These are phyloP conservation scores for Elaphurus davidianus DNA, from an alignment of 2,113 vertebrate genomes.

Conservation along the genomic window DNA sequence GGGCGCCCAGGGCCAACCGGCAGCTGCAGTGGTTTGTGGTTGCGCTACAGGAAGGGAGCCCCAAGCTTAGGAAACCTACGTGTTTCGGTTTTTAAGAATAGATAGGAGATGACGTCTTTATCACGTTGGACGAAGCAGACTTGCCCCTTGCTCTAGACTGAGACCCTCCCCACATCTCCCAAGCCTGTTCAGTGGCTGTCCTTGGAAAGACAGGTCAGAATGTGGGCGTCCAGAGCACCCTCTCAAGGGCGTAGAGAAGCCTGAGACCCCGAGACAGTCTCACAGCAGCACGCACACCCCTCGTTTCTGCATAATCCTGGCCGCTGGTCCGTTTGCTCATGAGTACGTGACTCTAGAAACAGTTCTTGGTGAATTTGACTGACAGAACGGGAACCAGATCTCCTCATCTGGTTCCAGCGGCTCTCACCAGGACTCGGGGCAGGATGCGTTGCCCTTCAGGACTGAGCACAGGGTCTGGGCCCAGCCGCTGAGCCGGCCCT, in stretches of 20 bases:
- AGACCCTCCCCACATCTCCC: background rate
- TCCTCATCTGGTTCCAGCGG: background rate
- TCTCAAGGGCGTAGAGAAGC: background rate
- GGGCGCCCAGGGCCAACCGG: accelerated
- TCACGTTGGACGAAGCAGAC: background rate
- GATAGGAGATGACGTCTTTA: background rate
- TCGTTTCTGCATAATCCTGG: background rate
- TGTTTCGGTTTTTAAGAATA: background rate
- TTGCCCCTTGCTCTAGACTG: background rate
- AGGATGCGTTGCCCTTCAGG: background rate
- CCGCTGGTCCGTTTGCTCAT: background rate
- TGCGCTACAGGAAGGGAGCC: background rate
- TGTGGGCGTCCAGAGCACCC: background rate
- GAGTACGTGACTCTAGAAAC: background rate
- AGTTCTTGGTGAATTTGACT: background rate
- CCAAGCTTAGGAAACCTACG: background rate
- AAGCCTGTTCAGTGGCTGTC: background rate
- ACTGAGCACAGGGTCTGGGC: background rate
- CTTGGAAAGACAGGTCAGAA: background rate
- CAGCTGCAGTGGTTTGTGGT: background rate
- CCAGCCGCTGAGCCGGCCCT: background rate
- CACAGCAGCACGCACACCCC: no score
- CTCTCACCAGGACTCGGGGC: background rate
- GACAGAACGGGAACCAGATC: background rate
- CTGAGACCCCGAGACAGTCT: background rate